Conservation (phyloP, 2,888 invertebrate genomes). For the Cephus pulcher region DNA sequence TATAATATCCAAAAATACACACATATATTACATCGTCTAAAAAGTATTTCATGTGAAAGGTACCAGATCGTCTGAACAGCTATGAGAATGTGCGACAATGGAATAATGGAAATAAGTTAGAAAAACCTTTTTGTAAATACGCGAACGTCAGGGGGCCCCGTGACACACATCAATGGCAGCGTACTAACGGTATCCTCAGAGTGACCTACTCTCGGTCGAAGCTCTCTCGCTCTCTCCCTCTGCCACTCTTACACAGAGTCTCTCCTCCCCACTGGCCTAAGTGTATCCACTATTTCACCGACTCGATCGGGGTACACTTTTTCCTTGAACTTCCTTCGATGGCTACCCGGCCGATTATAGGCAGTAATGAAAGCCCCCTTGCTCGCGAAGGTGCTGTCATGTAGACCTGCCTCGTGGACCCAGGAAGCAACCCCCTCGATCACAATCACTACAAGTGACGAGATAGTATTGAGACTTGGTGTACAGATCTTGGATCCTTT, state of each 20-base stretch:
- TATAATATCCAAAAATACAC: no score
- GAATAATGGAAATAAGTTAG: not conserved
- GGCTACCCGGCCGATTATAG: conserved; percentile 50
- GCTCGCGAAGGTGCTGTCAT: conserved; percentile 58
- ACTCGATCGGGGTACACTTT: conserved; percentile 43
- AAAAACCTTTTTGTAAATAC: conserved; percentile 11
- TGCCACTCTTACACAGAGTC: not conserved
- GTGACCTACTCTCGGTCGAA: conserved; percentile 58
- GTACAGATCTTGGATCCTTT: not conserved
- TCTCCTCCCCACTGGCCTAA: conserved; percentile 12
- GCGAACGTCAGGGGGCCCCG: conserved; percentile 44
- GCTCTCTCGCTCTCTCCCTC: conserved; percentile 19
- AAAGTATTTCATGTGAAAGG: not conserved
- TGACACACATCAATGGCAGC: conserved; percentile 64
- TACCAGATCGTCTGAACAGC: not conserved
- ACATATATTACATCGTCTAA: not conserved
- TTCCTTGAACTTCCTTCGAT: conserved; percentile 41
- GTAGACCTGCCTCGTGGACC: conserved; percentile 38
- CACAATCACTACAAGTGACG: not conserved
- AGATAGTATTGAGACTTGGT: not conserved
- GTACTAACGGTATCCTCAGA: conserved; percentile 58
- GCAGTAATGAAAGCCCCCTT: conserved; percentile 61
- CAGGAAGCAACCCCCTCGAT: conserved; percentile 5
- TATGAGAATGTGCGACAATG: not conserved
- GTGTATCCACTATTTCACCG: conserved; percentile 26